Evolutionary conservation across 2,888 invertebrate genomes (phyloP).

Genomic region (Nasonovia ribisnigri): DNA sequence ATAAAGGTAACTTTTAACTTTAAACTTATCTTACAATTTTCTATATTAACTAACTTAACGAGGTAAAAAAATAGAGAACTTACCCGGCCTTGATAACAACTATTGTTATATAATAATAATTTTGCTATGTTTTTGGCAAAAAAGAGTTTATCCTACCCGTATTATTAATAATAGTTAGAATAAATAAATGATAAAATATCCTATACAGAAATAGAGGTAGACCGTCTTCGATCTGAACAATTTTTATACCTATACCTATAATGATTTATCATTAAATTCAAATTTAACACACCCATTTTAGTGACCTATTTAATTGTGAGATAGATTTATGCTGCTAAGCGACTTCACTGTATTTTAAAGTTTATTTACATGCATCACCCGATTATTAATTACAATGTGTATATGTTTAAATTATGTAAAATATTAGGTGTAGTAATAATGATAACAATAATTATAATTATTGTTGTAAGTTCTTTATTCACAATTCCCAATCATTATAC

Average conservation of each 20-base stretch:
- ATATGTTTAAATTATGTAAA: background rate
- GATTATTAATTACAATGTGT: background rate
- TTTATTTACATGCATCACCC: background rate
- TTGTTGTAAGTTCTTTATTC: background rate
- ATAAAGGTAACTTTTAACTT: too few species aligned
- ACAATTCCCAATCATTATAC: background rate
- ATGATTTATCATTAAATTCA: background rate
- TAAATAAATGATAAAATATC: background rate
- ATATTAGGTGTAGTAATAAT: background rate
- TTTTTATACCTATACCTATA: background rate
- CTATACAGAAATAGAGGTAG: background rate
- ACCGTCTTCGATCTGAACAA: background rate
- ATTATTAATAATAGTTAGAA: background rate
- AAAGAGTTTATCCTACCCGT: background rate
- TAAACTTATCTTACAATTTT: too few species aligned
- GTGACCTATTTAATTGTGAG: background rate
- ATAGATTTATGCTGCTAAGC: background rate
- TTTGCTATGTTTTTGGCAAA: background rate
- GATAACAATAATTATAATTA: background rate
- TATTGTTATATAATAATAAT: background rate
- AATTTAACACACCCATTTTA: background rate
- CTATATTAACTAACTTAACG: too few species aligned
- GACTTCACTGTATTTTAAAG: background rate
- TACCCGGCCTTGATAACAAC: too few species aligned
- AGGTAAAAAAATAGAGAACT: too few species aligned